phyloP scores from a whole-genome alignment of 2,888 invertebrate species.

The Euspilapteryx auroguttella region DNA sequence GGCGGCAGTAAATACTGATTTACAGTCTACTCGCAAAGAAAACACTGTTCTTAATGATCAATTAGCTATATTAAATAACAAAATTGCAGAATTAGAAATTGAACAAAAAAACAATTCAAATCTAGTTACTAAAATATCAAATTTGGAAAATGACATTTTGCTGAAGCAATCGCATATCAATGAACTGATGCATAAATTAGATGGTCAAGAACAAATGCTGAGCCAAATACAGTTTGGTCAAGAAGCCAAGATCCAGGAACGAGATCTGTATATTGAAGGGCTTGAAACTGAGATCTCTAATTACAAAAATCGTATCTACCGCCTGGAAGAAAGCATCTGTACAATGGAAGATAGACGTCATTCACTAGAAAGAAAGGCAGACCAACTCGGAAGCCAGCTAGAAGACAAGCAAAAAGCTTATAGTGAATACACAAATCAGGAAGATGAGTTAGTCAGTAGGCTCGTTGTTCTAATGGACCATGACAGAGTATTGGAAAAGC shows the following conservation, averaged over 20 bases:
- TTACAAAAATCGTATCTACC: conserved; percentile 64
- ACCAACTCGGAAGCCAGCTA: conserved; percentile 63
- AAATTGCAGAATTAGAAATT: conserved; percentile 37
- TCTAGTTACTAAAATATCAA: conserved; percentile 33
- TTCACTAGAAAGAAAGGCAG: conserved; percentile 63
- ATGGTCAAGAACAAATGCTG: conserved; percentile 27
- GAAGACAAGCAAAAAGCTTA: conserved; percentile 60
- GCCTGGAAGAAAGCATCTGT: conserved; percentile 68
- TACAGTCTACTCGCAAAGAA: conserved; percentile 21
- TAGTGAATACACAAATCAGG: conserved; percentile 62
- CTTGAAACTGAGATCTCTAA: conserved; percentile 68
- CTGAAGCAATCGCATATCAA: conserved; percentile 34
- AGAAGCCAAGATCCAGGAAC: conserved; percentile 73
- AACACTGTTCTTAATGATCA: conserved; percentile 22
- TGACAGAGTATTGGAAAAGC: conserved; percentile 64
- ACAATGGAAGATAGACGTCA: conserved; percentile 63
- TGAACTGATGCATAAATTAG: conserved; percentile 28
- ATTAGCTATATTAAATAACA: conserved; percentile 33
- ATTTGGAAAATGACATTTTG: conserved; percentile 30
- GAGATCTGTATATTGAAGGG: conserved; percentile 73
- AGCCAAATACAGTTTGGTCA: conserved; percentile 45
- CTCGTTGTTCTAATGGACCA: conserved; percentile 64
- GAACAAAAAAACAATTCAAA: conserved; percentile 40
- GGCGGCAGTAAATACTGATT: conserved; percentile 20
- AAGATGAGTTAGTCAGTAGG: conserved; percentile 65